Evolutionary conservation across 2,797 vertebrate genomes (phyloP).

Genomic region (Valencia hispanica): DNA sequence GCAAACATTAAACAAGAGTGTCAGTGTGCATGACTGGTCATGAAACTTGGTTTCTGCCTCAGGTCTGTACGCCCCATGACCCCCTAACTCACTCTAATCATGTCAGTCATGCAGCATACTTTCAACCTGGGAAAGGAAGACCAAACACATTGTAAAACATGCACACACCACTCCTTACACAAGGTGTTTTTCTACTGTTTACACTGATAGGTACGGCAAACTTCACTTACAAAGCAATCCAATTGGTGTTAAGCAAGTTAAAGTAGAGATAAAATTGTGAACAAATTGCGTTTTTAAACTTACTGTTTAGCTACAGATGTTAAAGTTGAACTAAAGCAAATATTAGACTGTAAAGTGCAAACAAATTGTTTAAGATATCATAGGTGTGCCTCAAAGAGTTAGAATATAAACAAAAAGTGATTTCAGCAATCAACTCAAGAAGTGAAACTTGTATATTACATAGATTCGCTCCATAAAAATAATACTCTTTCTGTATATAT

Average conservation of each 20-base stretch:
- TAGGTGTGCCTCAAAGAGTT: not conserved
- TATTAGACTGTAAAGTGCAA: not conserved
- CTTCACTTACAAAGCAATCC: constrained; percentile 10
- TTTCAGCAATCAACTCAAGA: not conserved
- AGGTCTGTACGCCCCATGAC: constrained; percentile 48
- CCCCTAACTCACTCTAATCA: constrained; percentile 51
- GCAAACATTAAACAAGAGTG: constrained; percentile 41
- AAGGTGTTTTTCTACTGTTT: constrained; percentile 28
- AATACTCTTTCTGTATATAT: too few relatives aligned
- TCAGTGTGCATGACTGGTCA: constrained; percentile 57
- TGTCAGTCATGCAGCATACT: constrained; percentile 64
- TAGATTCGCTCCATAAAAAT: too few relatives aligned
- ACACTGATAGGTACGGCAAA: constrained; percentile 44
- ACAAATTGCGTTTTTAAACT: constrained; percentile 18
- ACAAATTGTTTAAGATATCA: not conserved
- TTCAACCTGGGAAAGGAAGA: constrained; percentile 31
- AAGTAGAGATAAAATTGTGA: constrained; percentile 16
- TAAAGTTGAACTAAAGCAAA: constrained; percentile 1
- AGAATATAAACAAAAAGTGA: not conserved
- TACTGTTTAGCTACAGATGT: constrained; percentile 15
- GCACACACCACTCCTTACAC: constrained; percentile 17
- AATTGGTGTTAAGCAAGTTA: constrained; percentile 22
- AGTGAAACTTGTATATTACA: too few relatives aligned
- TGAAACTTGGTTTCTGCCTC: constrained; percentile 48
- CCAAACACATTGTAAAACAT: constrained; percentile 52